phyloP scores from a whole-genome alignment of 1,140 invertebrate species.

The Ctenoplectra terminalis region DNA sequence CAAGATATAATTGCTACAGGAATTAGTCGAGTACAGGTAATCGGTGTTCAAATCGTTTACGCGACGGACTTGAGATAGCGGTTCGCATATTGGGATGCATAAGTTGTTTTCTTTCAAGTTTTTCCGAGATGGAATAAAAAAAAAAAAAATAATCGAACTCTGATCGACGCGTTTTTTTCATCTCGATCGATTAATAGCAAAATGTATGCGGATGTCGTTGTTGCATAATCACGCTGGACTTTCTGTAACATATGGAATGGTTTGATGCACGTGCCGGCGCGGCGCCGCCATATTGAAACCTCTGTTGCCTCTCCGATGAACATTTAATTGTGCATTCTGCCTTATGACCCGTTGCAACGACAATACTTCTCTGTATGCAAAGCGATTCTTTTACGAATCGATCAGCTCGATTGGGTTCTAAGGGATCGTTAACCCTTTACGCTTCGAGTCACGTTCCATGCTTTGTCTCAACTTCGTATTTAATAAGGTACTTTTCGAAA shows the following conservation, averaged over 20 bases:
- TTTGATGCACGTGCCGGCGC: slow-evolving; percentile 46
- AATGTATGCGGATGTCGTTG: background rate
- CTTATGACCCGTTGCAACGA: background rate
- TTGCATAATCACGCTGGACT: slow-evolving; percentile 13
- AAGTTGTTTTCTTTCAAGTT: background rate
- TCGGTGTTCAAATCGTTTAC: background rate
- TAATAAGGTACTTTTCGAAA: too few relatives aligned
- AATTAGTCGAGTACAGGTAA: background rate
- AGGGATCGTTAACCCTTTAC: too few relatives aligned
- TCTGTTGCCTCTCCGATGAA: background rate
- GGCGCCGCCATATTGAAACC: slow-evolving; percentile 37
- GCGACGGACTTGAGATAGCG: too few relatives aligned
- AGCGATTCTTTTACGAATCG: too few relatives aligned
- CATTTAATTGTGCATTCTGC: background rate
- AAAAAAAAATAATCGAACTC: too few relatives aligned
- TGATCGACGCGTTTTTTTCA: too few relatives aligned
- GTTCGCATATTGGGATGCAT: background rate
- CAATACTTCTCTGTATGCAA: background rate
- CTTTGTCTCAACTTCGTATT: too few relatives aligned
- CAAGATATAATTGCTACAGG: background rate
- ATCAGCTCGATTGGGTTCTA: too few relatives aligned
- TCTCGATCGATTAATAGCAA: background rate
- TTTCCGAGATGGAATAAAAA: too few relatives aligned
- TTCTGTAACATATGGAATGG: slow-evolving; percentile 60
- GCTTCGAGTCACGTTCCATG: too few relatives aligned